Conservation (phyloP, 2,888 invertebrate genomes). For the Mimumesa dahlbomi region DNA sequence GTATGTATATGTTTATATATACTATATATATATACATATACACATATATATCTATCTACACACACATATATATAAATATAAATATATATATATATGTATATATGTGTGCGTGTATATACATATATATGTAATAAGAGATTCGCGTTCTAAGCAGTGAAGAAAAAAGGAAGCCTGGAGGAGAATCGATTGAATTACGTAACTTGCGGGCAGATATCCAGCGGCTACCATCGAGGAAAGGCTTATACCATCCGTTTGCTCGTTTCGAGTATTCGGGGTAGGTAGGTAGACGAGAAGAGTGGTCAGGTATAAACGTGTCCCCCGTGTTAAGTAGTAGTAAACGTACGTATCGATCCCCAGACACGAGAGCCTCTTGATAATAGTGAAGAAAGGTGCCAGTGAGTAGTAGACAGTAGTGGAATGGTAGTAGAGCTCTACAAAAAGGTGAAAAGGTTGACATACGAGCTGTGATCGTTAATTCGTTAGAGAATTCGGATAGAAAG, state of each 20-base stretch:
- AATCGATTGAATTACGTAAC: constrained; percentile 61
- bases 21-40: constrained; percentile 17
- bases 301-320: constrained; percentile 49
- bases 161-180: constrained; percentile 52
- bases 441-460: constrained; percentile 53
- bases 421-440: constrained; percentile 55
- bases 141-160: constrained; percentile 45
- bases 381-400: constrained; percentile 72
- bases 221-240: constrained; percentile 40
- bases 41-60: constrained; percentile 2
- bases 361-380: constrained; percentile 67
- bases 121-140: constrained; percentile 28
- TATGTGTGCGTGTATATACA: constrained; percentile 2
- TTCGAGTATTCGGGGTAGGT: constrained; percentile 45
- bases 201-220: constrained; percentile 56
- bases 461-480: constrained; percentile 43
- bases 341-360: constrained; percentile 54
- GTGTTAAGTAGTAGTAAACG: constrained; percentile 47
- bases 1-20: constrained; percentile 4
- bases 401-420: constrained; percentile 60
- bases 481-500: constrained; percentile 29
- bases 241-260: constrained; percentile 44
- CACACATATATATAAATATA: no score
- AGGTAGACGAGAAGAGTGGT: constrained; percentile 48
- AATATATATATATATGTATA: constrained; percentile 10